phyloP scores from a whole-genome alignment of 2,113 vertebrate genomes.

The Arenaria interpres region DNA sequence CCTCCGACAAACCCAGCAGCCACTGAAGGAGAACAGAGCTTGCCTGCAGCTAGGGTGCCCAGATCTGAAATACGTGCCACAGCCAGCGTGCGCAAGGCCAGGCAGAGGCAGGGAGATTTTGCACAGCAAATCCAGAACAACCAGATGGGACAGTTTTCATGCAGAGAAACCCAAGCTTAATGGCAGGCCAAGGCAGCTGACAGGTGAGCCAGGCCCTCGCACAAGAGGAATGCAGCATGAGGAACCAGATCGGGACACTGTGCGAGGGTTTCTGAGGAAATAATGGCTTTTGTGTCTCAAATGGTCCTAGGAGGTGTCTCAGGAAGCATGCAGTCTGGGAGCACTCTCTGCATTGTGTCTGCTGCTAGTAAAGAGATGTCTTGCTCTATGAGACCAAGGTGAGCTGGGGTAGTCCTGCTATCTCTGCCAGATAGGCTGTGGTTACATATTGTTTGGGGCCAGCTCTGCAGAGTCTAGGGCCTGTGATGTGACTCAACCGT shows the following conservation, averaged over 20 bases:
- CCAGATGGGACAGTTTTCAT: neutral
- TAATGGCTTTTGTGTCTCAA: neutral
- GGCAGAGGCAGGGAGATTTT: neutral
- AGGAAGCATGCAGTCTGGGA: neutral
- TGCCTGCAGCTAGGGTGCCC: slow-evolving; percentile 48
- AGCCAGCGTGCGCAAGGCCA: neutral
- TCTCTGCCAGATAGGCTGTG: neutral
- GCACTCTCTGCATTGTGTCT: neutral
- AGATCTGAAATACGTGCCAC: slow-evolving; percentile 12
- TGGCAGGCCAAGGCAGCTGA: neutral
- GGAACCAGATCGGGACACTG: neutral
- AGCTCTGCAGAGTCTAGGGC: neutral
- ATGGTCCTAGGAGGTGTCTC: neutral
- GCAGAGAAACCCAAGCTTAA: neutral
- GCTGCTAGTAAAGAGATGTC: neutral
- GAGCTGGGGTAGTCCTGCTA: neutral
- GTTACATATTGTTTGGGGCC: neutral
- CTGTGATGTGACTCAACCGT: neutral
- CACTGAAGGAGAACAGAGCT: neutral
- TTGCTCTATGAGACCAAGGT: fast-evolving
- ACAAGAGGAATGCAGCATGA: neutral
- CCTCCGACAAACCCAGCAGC: neutral
- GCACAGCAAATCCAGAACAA: neutral
- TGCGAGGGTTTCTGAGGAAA: neutral
- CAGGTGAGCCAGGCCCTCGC: fast-evolving